Percentiles rank a stretch among this genome's conserved stretches.
These are phyloP conservation scores for Panulirus ornatus DNA, from an alignment of 1,140 invertebrate genomes.

Conservation along the genomic window DNA sequence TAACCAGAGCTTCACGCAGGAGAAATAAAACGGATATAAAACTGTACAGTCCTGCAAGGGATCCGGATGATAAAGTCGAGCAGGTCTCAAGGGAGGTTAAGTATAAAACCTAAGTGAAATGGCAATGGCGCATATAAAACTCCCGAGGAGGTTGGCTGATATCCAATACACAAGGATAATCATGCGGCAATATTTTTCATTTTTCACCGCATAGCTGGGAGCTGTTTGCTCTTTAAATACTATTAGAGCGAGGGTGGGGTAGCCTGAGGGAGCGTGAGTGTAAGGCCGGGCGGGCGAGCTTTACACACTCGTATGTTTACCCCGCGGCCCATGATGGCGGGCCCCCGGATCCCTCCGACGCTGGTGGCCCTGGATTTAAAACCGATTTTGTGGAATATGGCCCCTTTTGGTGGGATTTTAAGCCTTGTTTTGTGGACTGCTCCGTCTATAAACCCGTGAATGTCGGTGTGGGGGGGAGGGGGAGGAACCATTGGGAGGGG, in stretches of 20 bases:
- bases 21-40: not conserved
- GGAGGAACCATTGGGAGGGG: not conserved
- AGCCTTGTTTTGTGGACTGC: slow-evolving; percentile 7
- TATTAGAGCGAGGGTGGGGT: not conserved
- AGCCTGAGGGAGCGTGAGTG: not conserved
- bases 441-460: not conserved
- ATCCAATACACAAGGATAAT: not conserved
- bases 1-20: not conserved
- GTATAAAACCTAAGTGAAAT: not conserved
- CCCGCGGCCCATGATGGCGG: not conserved
- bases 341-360: not conserved
- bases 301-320: not conserved
- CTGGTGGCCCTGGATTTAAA: not conserved
- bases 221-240: not conserved
- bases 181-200: not conserved
- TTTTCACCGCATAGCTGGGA: not conserved
- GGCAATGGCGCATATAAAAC: not conserved
- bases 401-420: slow-evolving; percentile 7
- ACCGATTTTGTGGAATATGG: slow-evolving; percentile 8
- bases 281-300: too few relatives aligned
- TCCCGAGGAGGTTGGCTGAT: not conserved
- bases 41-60: not conserved
- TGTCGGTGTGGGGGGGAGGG: not conserved
- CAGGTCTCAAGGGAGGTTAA: not conserved
- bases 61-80: not conserved